Evolutionary conservation across 2,888 invertebrate genomes (phyloP), one percentile per base, ranked within the genome.

Genomic region (Leptura quadrifasciata): DNA sequence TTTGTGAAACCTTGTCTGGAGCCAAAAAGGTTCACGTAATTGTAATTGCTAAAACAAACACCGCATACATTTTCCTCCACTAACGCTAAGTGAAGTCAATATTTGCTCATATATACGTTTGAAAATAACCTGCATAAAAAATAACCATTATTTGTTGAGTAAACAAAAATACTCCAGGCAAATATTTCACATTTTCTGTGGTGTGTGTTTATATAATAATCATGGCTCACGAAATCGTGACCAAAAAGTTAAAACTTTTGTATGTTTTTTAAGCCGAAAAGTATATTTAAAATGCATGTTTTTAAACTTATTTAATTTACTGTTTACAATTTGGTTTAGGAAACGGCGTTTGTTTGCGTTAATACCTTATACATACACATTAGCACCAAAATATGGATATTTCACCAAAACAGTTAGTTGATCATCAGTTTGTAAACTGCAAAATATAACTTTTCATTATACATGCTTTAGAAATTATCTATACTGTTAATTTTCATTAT

Each of bases 61-160:
- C 18, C 9, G 63, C 55, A 58, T 27, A 58, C 24, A 67, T 69
- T 39, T 57, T 35, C 60, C 58, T n/a, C 35, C 35, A 1, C 39
- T 18, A 58, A 52, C 20, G 69, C 24, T 69, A 69, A 69, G 58
- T 39, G 60, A 69, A 58, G 21, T 31, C 58, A 69, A 69, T 69
- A 69, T 69, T 69, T 69, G 57, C 47, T 57, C 60, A 21, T 57
- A 52, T 17, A 58, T 60, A 39, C 58, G 31, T 60, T 69, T 69
- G 35, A 47, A 69, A 69, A 69, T 58, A 69, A 20, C 69, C 20
- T 21, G 60, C 58, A 58, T 69, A 58, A 69, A 69, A 69, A 69
- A 31, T 58, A 55, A 27, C 57, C 57, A 21, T 64, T 57, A 39
- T 58, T 58, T 69, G 69, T 58, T 10, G 15, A 39, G 35, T 58